Evolutionary conservation across 2,888 invertebrate species (phyloP), one percentile per base, ranked within the genome.

Genomic region (Agrilus cyanescens): DNA sequence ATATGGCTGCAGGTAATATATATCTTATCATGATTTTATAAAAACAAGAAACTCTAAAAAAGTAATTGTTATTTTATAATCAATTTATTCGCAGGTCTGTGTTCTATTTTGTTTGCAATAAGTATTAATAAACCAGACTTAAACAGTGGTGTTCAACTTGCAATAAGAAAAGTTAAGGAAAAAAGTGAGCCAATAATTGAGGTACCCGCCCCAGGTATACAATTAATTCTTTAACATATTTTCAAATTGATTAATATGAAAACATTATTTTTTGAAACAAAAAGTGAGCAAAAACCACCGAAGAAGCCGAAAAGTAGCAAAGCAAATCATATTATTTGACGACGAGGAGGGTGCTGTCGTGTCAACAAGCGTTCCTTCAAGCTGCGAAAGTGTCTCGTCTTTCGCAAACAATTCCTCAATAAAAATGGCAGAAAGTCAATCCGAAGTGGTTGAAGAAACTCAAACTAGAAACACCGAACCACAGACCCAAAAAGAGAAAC

Each of bases 81-180:
- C 33, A 33, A 1, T 8, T 31, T n/a, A 49, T 44, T 55, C 56
- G 46, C 56, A 85, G 88, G 87, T 50, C 74, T 96, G 61, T 85
- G 83, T 51, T 82, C 89, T 40, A 85, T 95, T 59, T 72, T 95
- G 50, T 96, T 96, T 71, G 95, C 96, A 15, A 79, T 95, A 60
- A 84, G 81, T 58, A 85, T 94, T 46, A 93, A 95, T 69, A 86
- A 86, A 65, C 73, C 80, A 20, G 86, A 88, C 60, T 71, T 90
- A 43, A 86, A 84, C 75, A 63, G 71, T 68, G 63, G 61, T 49
- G 46, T 25, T 25, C 25, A 25, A 25, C 25, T 25, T 25, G 8
- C 25, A 25, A 25, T 25, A 10, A 25, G 64, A 60, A 57, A 49
- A 57, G 62, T 50, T 53, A 69, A 56, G 63, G 72, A 38, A 78